These are phyloP conservation scores for Drosophila tsacasi DNA, from an alignment of 1,140 invertebrate species.

Conservation along the genomic window DNA sequence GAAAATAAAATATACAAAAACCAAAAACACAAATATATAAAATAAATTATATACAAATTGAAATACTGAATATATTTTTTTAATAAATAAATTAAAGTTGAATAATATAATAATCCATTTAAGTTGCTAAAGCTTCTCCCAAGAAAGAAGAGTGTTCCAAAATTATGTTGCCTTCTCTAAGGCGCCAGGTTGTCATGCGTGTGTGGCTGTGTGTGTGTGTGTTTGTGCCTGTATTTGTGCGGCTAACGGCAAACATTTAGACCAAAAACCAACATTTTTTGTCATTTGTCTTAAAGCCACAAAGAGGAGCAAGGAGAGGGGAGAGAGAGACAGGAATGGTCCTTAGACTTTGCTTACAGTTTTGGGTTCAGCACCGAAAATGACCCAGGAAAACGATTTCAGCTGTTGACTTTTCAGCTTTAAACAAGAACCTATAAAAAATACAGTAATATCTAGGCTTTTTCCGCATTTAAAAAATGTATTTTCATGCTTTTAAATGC, in stretches of 20 bases:
- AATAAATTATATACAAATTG: not conserved
- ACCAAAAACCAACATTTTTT: conserved; percentile 24
- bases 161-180: conserved; percentile 7
- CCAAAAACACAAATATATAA: not conserved
- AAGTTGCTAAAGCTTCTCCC: not conserved
- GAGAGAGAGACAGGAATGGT: not conserved
- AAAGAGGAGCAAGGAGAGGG: conserved; percentile 1
- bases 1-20: not conserved
- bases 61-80: not conserved
- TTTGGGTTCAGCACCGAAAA: conserved; percentile 1
- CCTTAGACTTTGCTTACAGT: conserved; percentile 25
- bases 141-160: not conserved
- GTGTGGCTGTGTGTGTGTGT: not conserved
- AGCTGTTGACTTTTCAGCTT: conserved; percentile 15
- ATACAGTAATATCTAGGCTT: not conserved
- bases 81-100: not conserved
- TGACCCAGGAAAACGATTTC: not conserved
- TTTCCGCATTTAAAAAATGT: too few relatives aligned
- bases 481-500: too few relatives aligned
- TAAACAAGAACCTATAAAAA: not conserved
- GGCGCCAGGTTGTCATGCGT: conserved; percentile 23
- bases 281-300: conserved; percentile 58
- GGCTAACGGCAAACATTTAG: conserved; percentile 23
- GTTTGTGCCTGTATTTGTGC: conserved; percentile 13
- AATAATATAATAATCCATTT: not conserved